Conservation (phyloP, 2,797 vertebrate genomes). For the Hypotaenidia philippensis region DNA sequence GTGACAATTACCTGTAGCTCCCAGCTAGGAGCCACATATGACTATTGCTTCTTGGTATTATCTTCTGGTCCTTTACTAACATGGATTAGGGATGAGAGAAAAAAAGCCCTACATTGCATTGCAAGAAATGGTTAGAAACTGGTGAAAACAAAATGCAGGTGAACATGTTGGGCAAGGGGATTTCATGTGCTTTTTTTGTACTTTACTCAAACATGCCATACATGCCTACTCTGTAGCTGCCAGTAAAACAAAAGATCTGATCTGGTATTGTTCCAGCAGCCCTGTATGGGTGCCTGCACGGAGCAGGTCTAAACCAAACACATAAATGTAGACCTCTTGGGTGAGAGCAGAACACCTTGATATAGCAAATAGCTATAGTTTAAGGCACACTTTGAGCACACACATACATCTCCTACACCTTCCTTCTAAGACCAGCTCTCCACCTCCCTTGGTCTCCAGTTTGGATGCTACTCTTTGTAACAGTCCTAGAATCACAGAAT, state of each 20-base stretch:
- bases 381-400: neutral
- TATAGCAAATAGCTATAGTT: neutral
- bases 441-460: neutral
- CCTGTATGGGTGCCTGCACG: accelerated
- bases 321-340: neutral
- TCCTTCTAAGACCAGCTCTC: neutral
- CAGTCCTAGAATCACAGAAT: no score
- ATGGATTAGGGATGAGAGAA: neutral
- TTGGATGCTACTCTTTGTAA: neutral
- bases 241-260: neutral
- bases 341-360: neutral
- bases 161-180: neutral
- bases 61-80: neutral
- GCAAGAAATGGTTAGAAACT: neutral
- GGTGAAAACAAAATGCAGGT: neutral
- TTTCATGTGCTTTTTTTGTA: neutral
- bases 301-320: neutral
- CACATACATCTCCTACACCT: neutral
- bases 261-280: neutral
- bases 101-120: neutral
- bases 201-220: neutral
- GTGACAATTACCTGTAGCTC: neutral
- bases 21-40: neutral
- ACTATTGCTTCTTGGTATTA: neutral
- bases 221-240: neutral